These are phyloP conservation scores for Phortica magna DNA, from an alignment of 2,888 invertebrate genomes.

Conservation along the genomic window DNA sequence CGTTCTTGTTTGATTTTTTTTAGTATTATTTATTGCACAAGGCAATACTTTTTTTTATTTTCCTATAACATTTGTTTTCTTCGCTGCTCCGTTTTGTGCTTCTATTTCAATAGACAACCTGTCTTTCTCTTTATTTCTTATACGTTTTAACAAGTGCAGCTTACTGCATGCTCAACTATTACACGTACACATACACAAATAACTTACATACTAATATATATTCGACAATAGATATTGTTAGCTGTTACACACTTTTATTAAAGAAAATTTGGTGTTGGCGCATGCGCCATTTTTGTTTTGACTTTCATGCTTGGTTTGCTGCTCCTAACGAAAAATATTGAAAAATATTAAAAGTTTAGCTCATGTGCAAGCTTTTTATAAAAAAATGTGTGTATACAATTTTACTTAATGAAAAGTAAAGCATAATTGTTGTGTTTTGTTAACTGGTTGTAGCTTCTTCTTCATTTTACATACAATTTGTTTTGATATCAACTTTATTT, in stretches of 20 bases:
- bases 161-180: constrained; percentile 11
- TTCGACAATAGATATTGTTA: not conserved
- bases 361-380: too few species aligned
- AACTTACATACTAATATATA: not conserved
- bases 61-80: not conserved
- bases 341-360: not conserved
- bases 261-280: constrained; percentile 12
- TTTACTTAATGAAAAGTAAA: too few species aligned
- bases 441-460: too few species aligned
- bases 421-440: too few species aligned
- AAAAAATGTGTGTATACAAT: too few species aligned
- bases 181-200: not conserved
- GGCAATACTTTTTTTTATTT: not conserved
- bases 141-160: constrained; percentile 11
- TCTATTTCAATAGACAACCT: constrained; percentile 2
- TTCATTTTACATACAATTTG: too few species aligned
- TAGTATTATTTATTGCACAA: too few species aligned
- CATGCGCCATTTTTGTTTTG: constrained; percentile 32
- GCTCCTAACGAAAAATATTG: not conserved
- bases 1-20: too few species aligned
- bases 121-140: constrained; percentile 2
- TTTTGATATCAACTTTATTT: too few species aligned
- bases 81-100: not conserved
- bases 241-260: not conserved
- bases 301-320: constrained; percentile 16